phyloP scores from a whole-genome alignment of 2,113 vertebrate species.

The Cardinalis cardinalis region DNA sequence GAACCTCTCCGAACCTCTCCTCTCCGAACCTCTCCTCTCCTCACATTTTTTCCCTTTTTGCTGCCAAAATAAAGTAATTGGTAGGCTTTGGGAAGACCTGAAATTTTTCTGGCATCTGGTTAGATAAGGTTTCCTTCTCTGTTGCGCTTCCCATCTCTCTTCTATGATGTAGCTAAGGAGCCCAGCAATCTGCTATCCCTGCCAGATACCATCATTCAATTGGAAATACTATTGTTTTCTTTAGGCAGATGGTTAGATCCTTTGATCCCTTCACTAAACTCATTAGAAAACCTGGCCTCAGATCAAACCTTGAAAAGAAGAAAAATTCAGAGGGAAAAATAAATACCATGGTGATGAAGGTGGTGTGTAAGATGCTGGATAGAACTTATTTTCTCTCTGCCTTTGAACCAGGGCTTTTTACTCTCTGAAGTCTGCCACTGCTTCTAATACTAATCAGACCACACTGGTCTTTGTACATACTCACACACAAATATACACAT shows the following conservation, averaged over 20 bases:
- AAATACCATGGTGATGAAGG: background rate
- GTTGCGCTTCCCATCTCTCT: background rate
- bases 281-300: conserved; percentile 62
- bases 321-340: conserved; percentile 1
- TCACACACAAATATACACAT: rapidly evolving
- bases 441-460: background rate
- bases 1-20: too few relatives aligned
- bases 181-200: background rate
- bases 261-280: conserved; percentile 63
- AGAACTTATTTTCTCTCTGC: background rate
- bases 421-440: background rate
- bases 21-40: too few relatives aligned
- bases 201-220: conserved; percentile 53
- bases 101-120: background rate
- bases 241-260: conserved; percentile 58
- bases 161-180: background rate
- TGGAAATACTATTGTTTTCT: conserved; percentile 61
- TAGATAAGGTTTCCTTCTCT: background rate
- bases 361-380: background rate
- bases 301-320: conserved; percentile 40
- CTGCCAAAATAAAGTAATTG: background rate
- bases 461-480: background rate
- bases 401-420: background rate
- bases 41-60: too few relatives aligned
- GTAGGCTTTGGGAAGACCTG: background rate